Evolutionary conservation across 2,113 vertebrate genomes (phyloP), one percentile per base, ranked within the genome.

Genomic region (Anolis carolinensis): DNA sequence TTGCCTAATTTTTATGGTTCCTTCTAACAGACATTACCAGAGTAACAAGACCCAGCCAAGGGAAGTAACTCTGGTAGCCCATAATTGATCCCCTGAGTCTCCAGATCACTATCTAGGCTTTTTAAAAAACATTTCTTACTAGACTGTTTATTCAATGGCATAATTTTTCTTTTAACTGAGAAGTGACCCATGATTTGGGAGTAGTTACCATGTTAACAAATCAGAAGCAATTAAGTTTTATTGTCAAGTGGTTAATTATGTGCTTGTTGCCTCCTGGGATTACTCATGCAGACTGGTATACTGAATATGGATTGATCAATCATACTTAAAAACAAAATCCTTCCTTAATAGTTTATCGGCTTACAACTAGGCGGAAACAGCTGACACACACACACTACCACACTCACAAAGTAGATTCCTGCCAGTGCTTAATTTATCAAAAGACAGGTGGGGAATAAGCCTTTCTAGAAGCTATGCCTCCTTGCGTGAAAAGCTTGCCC

Each of bases 201-300:
- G 30, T 34, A 65, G 14, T 59, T 81, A 86, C 59, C 59, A 81
- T 55, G 59, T 67, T 81, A 86, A 86, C 79, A 81, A 80, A 86
- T 74, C 85, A 75, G 79, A 36, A 86, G 85, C 79, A 86, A 86
- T 86, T 86, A 81, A n/a, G 63, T 86, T 74, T 81, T 81, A 81
- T 81, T 75, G 85, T 75, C 85, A 86, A 74, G 79, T 86, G 79
- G 48, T 81, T 86, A 86, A 86, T 86, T 86, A 86, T 81, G 79
- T 86, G 59, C 78, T 81, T 75, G 79, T 86, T 86, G 71, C 85
- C 79, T 86, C 30, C 71, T 81, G 59, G 79, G 80, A 86, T 86
- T 86, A 86, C 77, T 81, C 78, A 67, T 55, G 13, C 44, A 75
- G 70, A 67, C 71, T 86, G 55, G 79, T 81, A 81, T 75, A 75